Evolutionary conservation across 2,797 vertebrate species (phyloP), one percentile per base, ranked within the genome.

Genomic region (Halcyon chelicuti): DNA sequence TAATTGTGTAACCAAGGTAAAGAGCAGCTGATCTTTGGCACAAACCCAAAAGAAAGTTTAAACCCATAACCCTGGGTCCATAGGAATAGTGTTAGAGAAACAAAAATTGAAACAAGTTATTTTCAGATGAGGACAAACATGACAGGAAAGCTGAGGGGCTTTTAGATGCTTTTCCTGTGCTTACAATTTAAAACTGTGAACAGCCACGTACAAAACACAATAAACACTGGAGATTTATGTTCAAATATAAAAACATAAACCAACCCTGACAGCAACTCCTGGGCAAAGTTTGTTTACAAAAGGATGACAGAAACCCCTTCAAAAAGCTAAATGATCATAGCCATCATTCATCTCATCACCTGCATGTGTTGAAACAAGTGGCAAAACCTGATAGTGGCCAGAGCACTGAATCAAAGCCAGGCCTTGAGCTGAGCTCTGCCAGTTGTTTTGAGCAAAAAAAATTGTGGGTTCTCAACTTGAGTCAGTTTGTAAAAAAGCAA

Each of bases 361-460:
- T 66, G 58, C 73, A 68, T 33, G 42, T 81, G 79, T 86, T 58
- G 55, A 93, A 97, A 94, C 37, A 94, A 91, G 88, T 58, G 47
- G 66, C 60, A 88, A 86, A 94, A 74, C 12, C 18, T 58, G 28
- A 58, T 1, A 88, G 55, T 8, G n/a, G 73, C 28, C 42, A 57
- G 46, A 86, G 58, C 28, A 75, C 42, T 42, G 66, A 93, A 81
- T 21, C 54, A 35, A 85, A 68, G 62, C 81, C 57, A 66, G 71
- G 51, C 85, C 68, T 87, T 82, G 39, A 63, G 33, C 72, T 87
- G 42, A 71, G 68, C 29, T 83, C 65, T 92, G 51, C 31, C 70
- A 70, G 39, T 61, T 86, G 71, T 83, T 91, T 54, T 83, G 54
- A 63, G 37, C 35, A 90, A 88, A 83, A 71, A 71, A 12, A 8